phyloP scores from a whole-genome alignment of 2,797 vertebrate genomes.

The Neosalanx taihuensis region DNA sequence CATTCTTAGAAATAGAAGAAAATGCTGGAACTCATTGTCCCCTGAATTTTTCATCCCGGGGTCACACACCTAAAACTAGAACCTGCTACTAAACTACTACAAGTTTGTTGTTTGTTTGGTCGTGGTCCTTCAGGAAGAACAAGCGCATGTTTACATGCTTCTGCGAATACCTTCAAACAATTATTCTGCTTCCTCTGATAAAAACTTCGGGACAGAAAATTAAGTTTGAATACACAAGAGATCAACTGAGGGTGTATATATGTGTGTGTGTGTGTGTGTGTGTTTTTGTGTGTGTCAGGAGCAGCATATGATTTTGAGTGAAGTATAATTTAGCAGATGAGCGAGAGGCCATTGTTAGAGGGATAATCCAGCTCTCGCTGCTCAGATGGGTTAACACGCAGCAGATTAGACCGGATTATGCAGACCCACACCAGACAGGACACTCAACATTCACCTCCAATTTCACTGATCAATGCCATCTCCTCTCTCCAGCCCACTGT shows the following conservation, averaged over 20 bases:
- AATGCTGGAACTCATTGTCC: neutral
- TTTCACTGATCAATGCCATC: neutral
- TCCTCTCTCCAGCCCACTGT: neutral
- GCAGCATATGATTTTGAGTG: constrained; percentile 75
- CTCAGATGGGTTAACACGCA: constrained; percentile 84
- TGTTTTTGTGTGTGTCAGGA: constrained; percentile 32
- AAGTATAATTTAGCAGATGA: constrained; percentile 79
- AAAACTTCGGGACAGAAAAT: neutral
- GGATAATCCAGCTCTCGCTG: constrained; percentile 74
- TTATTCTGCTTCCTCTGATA: neutral
- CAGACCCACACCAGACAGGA: constrained; percentile 67
- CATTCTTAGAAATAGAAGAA: neutral
- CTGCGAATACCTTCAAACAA: neutral
- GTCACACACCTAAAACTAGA: constrained; percentile 6
- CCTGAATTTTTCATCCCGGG: constrained; percentile 16
- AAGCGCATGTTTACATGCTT: neutral
- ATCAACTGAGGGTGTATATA: neutral
- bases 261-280: constrained; percentile 12
- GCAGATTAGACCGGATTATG: constrained; percentile 84
- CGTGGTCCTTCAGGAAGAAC: too few species aligned
- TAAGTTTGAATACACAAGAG: constrained; percentile 11
- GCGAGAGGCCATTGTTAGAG: constrained; percentile 71
- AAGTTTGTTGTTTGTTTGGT: constrained; percentile 36
- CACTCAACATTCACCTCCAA: constrained; percentile 1
- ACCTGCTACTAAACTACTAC: constrained; percentile 16